Evolutionary conservation across 2,797 vertebrate genomes (phyloP).

Genomic region (Phrynocephalus forsythii): DNA sequence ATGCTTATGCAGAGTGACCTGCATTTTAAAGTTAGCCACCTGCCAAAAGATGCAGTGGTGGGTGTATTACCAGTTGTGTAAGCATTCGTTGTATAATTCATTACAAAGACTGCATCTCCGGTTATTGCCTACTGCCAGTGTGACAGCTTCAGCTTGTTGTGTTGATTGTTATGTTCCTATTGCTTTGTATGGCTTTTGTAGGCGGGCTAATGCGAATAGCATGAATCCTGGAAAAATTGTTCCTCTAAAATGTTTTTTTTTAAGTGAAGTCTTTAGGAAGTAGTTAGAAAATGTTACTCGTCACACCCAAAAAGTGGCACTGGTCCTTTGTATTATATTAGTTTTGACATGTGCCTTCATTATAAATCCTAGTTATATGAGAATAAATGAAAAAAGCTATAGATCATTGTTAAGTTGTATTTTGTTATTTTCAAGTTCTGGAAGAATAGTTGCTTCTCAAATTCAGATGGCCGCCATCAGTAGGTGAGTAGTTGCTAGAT

Average conservation of each 20-base stretch:
- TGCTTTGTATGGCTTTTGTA: too few species aligned
- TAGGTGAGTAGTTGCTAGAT: neutral
- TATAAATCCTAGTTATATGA: neutral
- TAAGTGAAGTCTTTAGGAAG: too few species aligned
- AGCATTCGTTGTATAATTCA: too few species aligned
- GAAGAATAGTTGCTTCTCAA: neutral
- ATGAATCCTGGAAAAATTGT: too few species aligned
- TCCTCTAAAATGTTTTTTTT: too few species aligned
- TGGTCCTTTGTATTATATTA: neutral
- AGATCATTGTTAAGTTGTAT: neutral
- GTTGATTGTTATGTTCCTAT: too few species aligned
- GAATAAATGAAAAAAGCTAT: neutral
- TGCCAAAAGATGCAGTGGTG: too few species aligned
- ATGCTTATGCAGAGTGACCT: neutral
- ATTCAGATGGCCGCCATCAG: neutral
- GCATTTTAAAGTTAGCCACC: neutral
- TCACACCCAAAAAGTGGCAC: neutral
- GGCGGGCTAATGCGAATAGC: too few species aligned
- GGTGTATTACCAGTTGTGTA: too few species aligned
- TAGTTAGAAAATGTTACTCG: neutral
- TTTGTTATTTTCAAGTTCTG: neutral
- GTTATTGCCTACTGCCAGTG: too few species aligned
- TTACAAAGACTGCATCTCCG: too few species aligned
- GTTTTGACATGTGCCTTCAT: neutral
- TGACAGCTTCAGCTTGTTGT: too few species aligned